Evolutionary conservation across 2,797 vertebrate species (phyloP).

Genomic region (Sebastes kiyomatsui): DNA sequence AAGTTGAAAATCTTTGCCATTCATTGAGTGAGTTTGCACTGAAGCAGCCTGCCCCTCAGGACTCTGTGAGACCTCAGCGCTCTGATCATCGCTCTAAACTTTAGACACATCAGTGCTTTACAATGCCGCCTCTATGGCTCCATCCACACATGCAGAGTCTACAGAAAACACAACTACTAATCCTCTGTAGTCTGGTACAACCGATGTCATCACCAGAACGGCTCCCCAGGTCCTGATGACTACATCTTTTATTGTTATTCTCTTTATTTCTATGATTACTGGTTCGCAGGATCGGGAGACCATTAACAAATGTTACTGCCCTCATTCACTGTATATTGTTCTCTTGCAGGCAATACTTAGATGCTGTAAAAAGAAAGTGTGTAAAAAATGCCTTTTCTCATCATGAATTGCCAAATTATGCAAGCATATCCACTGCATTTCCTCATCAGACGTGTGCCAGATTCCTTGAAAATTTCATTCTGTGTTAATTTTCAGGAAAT

Average conservation of each 20-base stretch:
- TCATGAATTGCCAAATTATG: slow-evolving; percentile 76
- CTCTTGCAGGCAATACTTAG: slow-evolving; percentile 34
- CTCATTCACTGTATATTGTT: slow-evolving; percentile 41
- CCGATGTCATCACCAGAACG: slow-evolving; percentile 22
- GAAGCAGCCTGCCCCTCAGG: slow-evolving; percentile 59
- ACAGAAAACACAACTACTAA: neutral
- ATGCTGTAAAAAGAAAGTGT: slow-evolving; percentile 31
- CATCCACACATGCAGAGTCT: slow-evolving; percentile 15
- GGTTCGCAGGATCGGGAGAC: slow-evolving; percentile 14
- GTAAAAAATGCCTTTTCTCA: slow-evolving; percentile 66
- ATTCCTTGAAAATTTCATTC: slow-evolving; percentile 25
- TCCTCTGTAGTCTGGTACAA: slow-evolving; percentile 26
- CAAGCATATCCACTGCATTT: slow-evolving; percentile 66
- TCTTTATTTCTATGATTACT: slow-evolving; percentile 23
- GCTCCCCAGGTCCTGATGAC: slow-evolving; percentile 39
- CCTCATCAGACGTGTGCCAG: slow-evolving; percentile 57
- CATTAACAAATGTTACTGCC: slow-evolving; percentile 21
- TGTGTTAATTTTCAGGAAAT: slow-evolving; percentile 40
- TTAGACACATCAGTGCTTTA: slow-evolving; percentile 48
- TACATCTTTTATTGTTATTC: slow-evolving; percentile 17
- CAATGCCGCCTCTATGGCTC: slow-evolving; percentile 10
- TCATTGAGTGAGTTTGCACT: slow-evolving; percentile 33
- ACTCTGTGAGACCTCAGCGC: slow-evolving; percentile 37
- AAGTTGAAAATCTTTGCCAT: neutral
- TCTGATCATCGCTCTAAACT: slow-evolving; percentile 44